Evolutionary conservation across 2,888 invertebrate genomes (phyloP), one percentile per base, ranked within the genome.

Genomic region (Drosophila tripunctata): DNA sequence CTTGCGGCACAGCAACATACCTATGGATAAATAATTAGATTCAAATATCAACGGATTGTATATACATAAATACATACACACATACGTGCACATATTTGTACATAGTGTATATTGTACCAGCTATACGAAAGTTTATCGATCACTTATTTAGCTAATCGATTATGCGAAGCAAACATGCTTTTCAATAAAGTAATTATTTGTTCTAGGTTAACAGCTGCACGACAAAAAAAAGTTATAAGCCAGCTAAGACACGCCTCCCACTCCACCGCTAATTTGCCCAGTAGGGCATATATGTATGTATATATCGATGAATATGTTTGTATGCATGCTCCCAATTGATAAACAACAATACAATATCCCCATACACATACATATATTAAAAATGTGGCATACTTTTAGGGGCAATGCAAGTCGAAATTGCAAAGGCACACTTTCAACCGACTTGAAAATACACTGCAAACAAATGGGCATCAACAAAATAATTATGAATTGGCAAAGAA

Each of bases 321-420:
- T 56, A 72, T 56, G 54, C 36, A 41, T 67, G 72, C 58, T 51
- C 43, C 72, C 63, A 75, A 66, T 76, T 75, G 78, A 64, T 76
- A 58, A 70, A 58, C 41, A 54, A 43, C 50, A 74, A 45, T 52
- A 44, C 35, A 63, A 27, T n/a, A n/a, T 17, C 0, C 19, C n/a
- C 15, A 31, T n/a, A n/a, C n/a, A n/a, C n/a, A 19, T 24, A 35
- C 21, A 51, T 17, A 22, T 14, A 21, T 50, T 45, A 8, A 31
- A 40, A 54, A 14, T 35, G 54, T 78, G 71, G 75, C 71, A 78
- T 60, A 78, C 79, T 75, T 75, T 71, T 30, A 7, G 67, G 65
- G 41, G 50, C 44, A 6, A 19, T 22, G 14, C 35, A 19, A 31
- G 14, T 47, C n/a, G 6, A 38, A 6, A 45, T 14, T 15, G 7